Conservation (phyloP, 2,113 vertebrate species). For the Nerophis lumbriciformis region DNA sequence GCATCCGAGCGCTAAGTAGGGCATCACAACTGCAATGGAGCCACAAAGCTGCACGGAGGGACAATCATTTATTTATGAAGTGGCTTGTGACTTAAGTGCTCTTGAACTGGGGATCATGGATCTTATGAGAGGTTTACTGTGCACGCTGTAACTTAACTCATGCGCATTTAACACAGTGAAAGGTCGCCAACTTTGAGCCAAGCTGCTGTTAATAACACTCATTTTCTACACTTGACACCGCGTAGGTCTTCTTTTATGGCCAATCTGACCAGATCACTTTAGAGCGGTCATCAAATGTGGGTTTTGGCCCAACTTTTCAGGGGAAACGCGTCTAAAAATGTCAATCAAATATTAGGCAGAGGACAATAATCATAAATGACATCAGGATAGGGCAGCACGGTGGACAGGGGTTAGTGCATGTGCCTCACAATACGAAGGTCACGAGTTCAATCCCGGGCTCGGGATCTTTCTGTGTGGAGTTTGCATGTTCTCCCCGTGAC, state of each 20-base stretch:
- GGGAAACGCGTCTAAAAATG: too few species aligned
- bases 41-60: conserved; percentile 32
- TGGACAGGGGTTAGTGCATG: too few species aligned
- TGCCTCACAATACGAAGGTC: too few species aligned
- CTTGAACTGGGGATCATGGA: conserved; percentile 28
- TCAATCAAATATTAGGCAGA: too few species aligned
- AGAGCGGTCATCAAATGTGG: too few species aligned
- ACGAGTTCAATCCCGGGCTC: too few species aligned
- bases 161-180: conserved; percentile 36
- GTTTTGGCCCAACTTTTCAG: background rate
- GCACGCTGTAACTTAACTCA: conserved; percentile 28
- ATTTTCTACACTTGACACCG: background rate
- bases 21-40: conserved; percentile 31
- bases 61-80: conserved; percentile 60
- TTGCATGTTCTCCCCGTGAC: too few species aligned
- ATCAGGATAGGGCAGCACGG: too few species aligned
- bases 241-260: background rate
- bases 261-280: background rate
- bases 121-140: conserved; percentile 40
- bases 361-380: too few species aligned
- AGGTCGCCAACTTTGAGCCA: conserved; percentile 18
- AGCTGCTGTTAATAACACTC: background rate
- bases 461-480: too few species aligned
- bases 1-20: conserved; percentile 1
- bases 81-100: conserved; percentile 48